Evolutionary conservation across 92 coral and sea anemone species (phyloP), one percentile per base, ranked within the genome.

Genomic region (Epizoanthus ramosus): DNA sequence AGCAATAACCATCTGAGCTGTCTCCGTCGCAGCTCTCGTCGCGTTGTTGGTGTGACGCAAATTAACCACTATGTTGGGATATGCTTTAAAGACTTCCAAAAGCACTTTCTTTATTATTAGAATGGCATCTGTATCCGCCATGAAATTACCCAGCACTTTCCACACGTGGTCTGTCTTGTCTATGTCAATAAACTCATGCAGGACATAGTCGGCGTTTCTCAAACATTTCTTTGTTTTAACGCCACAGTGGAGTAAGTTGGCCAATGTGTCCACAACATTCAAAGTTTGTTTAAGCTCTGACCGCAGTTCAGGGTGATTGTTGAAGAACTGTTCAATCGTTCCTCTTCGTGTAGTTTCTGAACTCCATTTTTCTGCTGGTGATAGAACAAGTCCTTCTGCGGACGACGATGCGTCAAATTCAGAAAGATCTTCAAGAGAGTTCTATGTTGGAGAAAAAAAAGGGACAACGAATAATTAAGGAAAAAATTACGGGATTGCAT

Each of bases 161-260:
- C 81, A 76, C 0, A 68, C 61, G 10, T 59, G 56, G 4, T 76
- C 81, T 0, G 58, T 76, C 13, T 76, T 76, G 54, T 56, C 21
- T 0, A 18, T 35, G 81, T 59, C 81, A n/a, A 35, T 68, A 33
- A 76, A 76, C 81, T 76, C 56, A 39, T 76, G 68, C 28, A 76
- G 31, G 31, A 68, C 69, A 59, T 59, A 35, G 3, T 57, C 39
- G 41, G 81, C 69, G 21, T 76, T 68, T 17, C 13, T 43, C 13
- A 76, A 68, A 54, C 59, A n/a, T 59, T 33, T 76, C 19, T 37
- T 31, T 33, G 81, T 58, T 37, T 59, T 59, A 41, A 59, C n/a
- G 18, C 69, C 81, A 13, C 87, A 45, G 33, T 41, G 8, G 4
- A 41, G 45, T 41, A 14, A 33, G 19, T 76, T 45, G 6, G 37